Base-by-base conservation (phyloP, 2,797 vertebrate genomes). In the Philypnodon macrostomus region DNA sequence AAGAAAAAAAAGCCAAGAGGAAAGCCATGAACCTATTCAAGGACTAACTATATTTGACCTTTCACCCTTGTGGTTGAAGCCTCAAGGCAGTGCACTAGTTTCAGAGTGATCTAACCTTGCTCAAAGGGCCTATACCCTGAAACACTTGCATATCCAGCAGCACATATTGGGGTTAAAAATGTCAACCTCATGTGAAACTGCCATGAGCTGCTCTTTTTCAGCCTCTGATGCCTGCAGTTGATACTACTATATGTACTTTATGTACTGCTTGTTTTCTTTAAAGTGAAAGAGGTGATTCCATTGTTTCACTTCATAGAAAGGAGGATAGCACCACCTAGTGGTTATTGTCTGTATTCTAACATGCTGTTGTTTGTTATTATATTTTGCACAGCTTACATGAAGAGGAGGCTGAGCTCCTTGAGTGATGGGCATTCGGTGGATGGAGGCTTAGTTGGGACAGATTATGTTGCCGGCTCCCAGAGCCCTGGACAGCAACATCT, bases 331-430 rank as follows among this genome's bases (percentile, higher is more conserved):
- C 84, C 88, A 77, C 47, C 85, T 89, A 80, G 75, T 85, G 88
- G 77, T 13, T 1, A 3, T 9, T 10, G n/a, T n/a, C n/a, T n/a
- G n/a, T n/a, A n/a, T n/a, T n/a, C n/a, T n/a, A n/a, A n/a, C n/a
- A n/a, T n/a, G n/a, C n/a, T n/a, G n/a, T n/a, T n/a, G n/a, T n/a
- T n/a, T n/a, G 77, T 13, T 1, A 3, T 9, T 10, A 29, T 19
- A 12, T 44, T 44, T 18, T 31, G 9, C 17, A 14, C 81, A 97
- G 95, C 94, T 47, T 97, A 97, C 86, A 96, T 96, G 94, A 97
- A 97, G 48, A 89, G 94, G 71, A 90, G 95, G 52, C 92, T 95
- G 87, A 95, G 94, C 85, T 97, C 95, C 0, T 88, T 97, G 62
- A 95, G 93, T 12, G 95, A 97, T 70, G 85, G 91, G 55, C 94